A percentile compares a stretch with the other conserved stretches of the same genome.
Evolutionary conservation across 2,113 vertebrate genomes (phyloP).

Genomic region (Myocastor coypus): DNA sequence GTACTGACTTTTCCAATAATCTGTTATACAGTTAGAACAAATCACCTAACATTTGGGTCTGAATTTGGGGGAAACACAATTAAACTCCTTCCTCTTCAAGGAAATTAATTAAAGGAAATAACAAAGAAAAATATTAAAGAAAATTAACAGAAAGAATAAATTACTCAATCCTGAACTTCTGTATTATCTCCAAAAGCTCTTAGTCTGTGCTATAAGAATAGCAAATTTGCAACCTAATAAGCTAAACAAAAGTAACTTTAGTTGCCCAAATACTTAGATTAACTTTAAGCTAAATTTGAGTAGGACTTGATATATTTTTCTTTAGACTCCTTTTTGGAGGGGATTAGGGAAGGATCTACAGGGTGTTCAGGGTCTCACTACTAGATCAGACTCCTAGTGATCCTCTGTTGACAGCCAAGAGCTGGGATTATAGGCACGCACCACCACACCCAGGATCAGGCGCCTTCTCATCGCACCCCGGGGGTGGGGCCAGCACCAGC

Average conservation of each 20-base stretch:
- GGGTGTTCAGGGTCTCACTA: no score
- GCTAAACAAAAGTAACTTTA: not conserved
- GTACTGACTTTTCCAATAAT: not conserved
- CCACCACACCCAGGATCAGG: no score
- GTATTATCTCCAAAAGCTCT: not conserved
- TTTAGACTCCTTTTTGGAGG: constrained; percentile 2
- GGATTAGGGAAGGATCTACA: no score
- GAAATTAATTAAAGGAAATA: not conserved
- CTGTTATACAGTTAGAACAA: not conserved
- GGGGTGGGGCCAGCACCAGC: no score
- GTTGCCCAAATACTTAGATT: not conserved
- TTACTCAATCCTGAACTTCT: not conserved
- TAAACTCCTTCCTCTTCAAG: not conserved
- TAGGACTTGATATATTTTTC: constrained; percentile 6
- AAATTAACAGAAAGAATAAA: not conserved
- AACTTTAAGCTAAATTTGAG: constrained; percentile 26
- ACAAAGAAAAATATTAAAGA: not conserved
- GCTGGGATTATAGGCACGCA: no score
- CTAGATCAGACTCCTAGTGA: no score
- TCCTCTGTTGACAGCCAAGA: no score
- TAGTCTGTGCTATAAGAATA: constrained; percentile 8
- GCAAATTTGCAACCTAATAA: not conserved
- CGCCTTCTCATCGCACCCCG: no score
- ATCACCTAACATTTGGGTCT: not conserved
- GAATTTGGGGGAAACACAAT: constrained; percentile 43